phyloP scores from a whole-genome alignment of 1,140 invertebrate species.

The Sycobia sp. region DNA sequence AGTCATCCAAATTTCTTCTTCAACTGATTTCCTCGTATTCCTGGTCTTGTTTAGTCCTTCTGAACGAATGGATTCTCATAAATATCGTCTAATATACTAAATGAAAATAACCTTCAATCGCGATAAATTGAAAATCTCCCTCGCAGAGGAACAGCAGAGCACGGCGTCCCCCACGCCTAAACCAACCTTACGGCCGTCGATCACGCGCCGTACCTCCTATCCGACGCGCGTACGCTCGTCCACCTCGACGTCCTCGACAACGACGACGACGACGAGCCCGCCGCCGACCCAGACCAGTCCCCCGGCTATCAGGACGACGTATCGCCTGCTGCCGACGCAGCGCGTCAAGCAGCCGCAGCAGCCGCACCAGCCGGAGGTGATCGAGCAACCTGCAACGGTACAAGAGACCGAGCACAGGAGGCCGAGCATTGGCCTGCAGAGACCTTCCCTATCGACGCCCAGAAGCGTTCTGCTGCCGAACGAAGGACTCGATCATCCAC shows the following conservation, averaged over 20 bases:
- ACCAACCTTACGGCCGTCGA: conserved; percentile 9
- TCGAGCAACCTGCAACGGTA: conserved; percentile 52
- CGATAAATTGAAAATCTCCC: too few relatives aligned
- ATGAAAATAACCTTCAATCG: too few relatives aligned
- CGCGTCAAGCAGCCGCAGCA: background rate
- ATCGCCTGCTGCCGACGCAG: conserved; percentile 9
- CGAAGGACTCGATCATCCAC: conserved; percentile 54
- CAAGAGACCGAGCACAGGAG: conserved; percentile 50
- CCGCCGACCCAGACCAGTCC: conserved; percentile 3
- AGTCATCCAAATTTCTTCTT: too few relatives aligned
- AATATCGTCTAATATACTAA: too few relatives aligned
- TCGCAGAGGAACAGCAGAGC: conserved; percentile 19
- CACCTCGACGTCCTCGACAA: too few relatives aligned
- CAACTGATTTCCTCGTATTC: too few relatives aligned
- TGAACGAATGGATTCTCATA: too few relatives aligned
- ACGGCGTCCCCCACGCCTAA: background rate
- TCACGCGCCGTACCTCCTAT: conserved; percentile 42
- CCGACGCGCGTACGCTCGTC: conserved; percentile 50
- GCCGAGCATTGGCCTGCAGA: conserved; percentile 50
- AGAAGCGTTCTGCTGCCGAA: conserved; percentile 22
- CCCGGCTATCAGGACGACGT: conserved; percentile 10
- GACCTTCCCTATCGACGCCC: conserved; percentile 28
- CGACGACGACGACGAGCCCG: conserved; percentile 7
- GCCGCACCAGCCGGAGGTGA: conserved; percentile 1
- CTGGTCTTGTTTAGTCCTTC: too few relatives aligned